Evolutionary conservation across 2,888 invertebrate genomes (phyloP).

Genomic region (Epicampocera succincta): DNA sequence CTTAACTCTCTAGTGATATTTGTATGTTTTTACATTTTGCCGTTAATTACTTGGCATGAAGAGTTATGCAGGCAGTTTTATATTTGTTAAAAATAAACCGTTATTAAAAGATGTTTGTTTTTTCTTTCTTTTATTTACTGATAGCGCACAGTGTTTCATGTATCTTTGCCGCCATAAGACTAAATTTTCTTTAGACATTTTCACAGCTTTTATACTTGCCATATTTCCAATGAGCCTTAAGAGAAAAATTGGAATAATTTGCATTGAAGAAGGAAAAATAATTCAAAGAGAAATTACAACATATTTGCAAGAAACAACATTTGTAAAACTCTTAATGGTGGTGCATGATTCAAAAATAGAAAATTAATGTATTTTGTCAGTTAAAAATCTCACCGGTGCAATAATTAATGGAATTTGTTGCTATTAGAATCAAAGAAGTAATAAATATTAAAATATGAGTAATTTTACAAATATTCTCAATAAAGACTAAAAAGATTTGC

Average conservation of each 20-base stretch:
- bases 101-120: conserved; percentile 19
- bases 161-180: conserved; percentile 63
- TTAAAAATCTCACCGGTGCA: background rate
- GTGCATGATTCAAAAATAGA: conserved; percentile 14
- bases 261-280: too few species aligned
- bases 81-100: conserved; percentile 15
- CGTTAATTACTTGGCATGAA: background rate
- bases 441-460: conserved; percentile 2
- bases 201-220: conserved; percentile 47
- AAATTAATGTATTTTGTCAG: background rate
- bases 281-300: too few species aligned
- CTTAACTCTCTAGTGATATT: conserved; percentile 16
- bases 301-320: too few species aligned
- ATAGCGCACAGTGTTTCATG: conserved; percentile 6
- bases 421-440: background rate
- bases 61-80: conserved; percentile 1
- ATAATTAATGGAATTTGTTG: background rate
- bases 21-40: conserved; percentile 29
- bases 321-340: conserved; percentile 19
- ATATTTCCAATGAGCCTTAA: conserved; percentile 41
- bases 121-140: background rate
- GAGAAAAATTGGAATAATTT: too few species aligned
- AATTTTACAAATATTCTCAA: too few species aligned
- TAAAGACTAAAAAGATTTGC: too few species aligned
- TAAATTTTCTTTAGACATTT: conserved; percentile 24